A percentile compares a stretch with the other conserved stretches of the same genome.
phyloP scores from a whole-genome alignment of 2,797 vertebrate species.

The Antrozous pallidus region DNA sequence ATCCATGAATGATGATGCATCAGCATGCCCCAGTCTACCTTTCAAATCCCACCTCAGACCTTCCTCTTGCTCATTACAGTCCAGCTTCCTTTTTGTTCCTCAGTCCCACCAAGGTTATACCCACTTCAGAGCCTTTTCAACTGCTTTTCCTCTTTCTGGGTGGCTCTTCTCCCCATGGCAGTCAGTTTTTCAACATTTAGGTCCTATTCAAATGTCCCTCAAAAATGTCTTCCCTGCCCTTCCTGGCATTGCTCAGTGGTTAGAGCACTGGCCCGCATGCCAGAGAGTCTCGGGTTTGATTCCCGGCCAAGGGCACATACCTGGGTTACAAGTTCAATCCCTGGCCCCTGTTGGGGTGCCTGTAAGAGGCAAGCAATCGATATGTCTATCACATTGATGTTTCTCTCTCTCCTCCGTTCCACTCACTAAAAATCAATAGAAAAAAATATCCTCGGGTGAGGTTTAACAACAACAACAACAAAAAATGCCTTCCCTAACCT shows the following conservation, averaged over 20 bases:
- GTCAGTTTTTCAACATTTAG: background rate
- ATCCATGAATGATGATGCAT: fast-evolving
- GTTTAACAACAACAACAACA: background rate
- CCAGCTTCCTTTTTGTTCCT: background rate
- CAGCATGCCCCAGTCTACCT: background rate
- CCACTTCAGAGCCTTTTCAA: background rate
- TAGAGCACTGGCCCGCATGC: too few species aligned
- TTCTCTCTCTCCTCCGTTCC: too few species aligned
- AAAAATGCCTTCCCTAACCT: background rate
- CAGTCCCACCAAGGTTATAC: background rate
- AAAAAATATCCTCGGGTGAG: too few species aligned
- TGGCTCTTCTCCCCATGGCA: background rate
- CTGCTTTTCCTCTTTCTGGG: background rate
- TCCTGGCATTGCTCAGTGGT: too few species aligned
- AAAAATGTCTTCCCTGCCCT: background rate
- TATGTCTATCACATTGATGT: too few species aligned
- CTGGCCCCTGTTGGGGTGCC: too few species aligned
- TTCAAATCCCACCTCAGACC: background rate
- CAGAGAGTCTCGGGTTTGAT: too few species aligned
- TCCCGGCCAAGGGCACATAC: too few species aligned
- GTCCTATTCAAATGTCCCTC: background rate
- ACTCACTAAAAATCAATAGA: too few species aligned
- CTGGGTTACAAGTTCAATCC: too few species aligned
- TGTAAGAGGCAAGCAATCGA: too few species aligned
- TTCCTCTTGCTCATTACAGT: background rate